Percentiles rank a stretch among this genome's conserved stretches.
Evolutionary conservation across 2,888 invertebrate species (phyloP).

Genomic region (Trissolcus japonicus): DNA sequence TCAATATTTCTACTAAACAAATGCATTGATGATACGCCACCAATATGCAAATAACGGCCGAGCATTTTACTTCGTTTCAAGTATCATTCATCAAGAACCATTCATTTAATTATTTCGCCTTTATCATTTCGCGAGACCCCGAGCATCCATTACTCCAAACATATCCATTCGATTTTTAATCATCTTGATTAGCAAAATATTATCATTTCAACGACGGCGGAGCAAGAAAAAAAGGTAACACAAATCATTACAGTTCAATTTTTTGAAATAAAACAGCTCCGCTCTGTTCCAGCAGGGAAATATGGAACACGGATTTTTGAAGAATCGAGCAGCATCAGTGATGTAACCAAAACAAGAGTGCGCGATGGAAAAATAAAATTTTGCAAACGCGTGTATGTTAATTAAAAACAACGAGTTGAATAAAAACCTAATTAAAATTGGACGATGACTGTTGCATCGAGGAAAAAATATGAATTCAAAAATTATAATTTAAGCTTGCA

Average conservation of each 20-base stretch:
- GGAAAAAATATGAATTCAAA: slow-evolving; percentile 27
- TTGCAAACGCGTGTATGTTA: background rate
- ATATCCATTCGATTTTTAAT: slow-evolving; percentile 38
- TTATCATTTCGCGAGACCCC: slow-evolving; percentile 16
- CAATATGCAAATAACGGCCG: slow-evolving; percentile 53
- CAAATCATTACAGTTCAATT: slow-evolving; percentile 1
- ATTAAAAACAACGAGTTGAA: slow-evolving; percentile 18
- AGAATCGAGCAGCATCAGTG: too few relatives aligned
- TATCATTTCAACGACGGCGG: background rate
- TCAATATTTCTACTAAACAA: slow-evolving; percentile 56
- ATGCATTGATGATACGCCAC: slow-evolving; percentile 52
- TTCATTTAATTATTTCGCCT: slow-evolving; percentile 50
- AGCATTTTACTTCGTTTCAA: slow-evolving; percentile 46
- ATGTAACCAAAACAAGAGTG: too few relatives aligned
- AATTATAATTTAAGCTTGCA: slow-evolving; percentile 30
- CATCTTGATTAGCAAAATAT: slow-evolving; percentile 34
- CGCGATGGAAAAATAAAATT: too few relatives aligned
- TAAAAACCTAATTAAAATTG: slow-evolving; percentile 30
- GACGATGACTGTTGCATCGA: slow-evolving; percentile 17
- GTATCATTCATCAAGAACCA: slow-evolving; percentile 49
- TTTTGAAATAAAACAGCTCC: too few relatives aligned
- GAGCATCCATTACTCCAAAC: slow-evolving; percentile 16
- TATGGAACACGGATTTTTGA: too few relatives aligned
- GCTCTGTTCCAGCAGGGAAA: too few relatives aligned
- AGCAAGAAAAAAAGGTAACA: background rate